Conservation (phyloP, 2,797 vertebrate genomes). For the Pristis pectinata region DNA sequence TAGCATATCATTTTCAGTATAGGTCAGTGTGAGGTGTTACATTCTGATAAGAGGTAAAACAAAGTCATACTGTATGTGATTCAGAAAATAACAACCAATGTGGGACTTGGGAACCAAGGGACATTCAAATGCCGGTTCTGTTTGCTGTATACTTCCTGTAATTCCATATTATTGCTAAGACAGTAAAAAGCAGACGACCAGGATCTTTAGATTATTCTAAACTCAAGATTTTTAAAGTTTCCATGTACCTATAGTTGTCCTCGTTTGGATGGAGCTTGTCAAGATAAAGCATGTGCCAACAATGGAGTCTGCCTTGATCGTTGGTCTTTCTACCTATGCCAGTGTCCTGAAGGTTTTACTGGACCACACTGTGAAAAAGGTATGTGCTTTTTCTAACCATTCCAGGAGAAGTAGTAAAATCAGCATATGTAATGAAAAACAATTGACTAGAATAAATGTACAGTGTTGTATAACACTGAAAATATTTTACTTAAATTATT, state of each 20-base stretch:
- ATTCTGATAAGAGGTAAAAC: too few species aligned
- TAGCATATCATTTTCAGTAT: too few species aligned
- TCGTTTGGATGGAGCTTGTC: constrained; percentile 51
- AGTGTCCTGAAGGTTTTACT: constrained; percentile 56
- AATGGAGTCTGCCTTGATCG: constrained; percentile 58
- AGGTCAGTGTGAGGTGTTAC: too few species aligned
- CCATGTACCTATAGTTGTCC: constrained; percentile 51
- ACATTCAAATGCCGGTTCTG: too few species aligned
- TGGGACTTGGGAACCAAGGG: too few species aligned
- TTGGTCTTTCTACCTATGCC: constrained; percentile 62
- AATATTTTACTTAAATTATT: too few species aligned
- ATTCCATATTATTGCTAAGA: background rate
- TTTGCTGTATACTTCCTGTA: too few species aligned
- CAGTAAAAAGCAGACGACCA: background rate
- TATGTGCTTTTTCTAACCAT: constrained; percentile 41
- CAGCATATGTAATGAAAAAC: background rate
- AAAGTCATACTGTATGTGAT: too few species aligned
- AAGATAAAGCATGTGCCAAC: constrained; percentile 54
- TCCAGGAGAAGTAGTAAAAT: background rate
- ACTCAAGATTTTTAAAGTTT: background rate
- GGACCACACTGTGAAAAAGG: constrained; percentile 58
- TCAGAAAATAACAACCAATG: too few species aligned
- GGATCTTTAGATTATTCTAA: background rate
- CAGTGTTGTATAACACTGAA: background rate
- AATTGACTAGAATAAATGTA: background rate